Evolutionary conservation across 2,888 invertebrate species (phyloP).

Genomic region (Andrena praecox): DNA sequence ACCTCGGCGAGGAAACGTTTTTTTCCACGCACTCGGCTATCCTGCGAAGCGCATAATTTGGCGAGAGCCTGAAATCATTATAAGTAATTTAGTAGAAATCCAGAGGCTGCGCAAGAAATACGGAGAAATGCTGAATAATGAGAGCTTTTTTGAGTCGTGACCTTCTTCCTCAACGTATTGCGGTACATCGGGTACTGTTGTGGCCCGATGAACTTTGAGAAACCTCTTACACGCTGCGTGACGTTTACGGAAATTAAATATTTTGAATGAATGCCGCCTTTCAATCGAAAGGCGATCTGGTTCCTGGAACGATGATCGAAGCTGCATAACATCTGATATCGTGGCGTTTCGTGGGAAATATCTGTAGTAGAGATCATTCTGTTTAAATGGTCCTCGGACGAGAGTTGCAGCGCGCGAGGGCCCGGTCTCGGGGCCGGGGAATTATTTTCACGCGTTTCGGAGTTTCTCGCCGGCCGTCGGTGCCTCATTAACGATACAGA

Average conservation of each 20-base stretch:
- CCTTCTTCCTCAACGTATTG: no score
- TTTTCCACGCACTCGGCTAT: background rate
- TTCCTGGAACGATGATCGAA: no score
- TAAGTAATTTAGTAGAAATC: no score
- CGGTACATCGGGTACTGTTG: no score
- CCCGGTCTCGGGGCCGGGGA: background rate
- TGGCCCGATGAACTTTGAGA: no score
- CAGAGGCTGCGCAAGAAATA: no score
- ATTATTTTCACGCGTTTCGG: conserved; percentile 38
- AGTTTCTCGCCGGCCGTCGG: conserved; percentile 24
- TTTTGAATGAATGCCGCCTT: background rate
- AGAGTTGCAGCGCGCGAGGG: background rate
- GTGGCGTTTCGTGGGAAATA: no score
- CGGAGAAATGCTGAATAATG: no score
- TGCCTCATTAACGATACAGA: conserved; percentile 57
- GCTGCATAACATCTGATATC: no score
- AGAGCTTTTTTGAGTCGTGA: no score
- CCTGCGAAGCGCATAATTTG: background rate
- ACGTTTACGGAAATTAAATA: no score
- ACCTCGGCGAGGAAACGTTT: background rate
- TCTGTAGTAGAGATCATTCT: background rate
- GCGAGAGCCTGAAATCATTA: background rate
- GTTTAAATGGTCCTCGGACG: background rate
- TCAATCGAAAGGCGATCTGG: background rate
- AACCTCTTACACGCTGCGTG: no score